These are phyloP conservation scores for Rhea pennata DNA, from an alignment of 2,113 vertebrate species.

Conservation along the genomic window DNA sequence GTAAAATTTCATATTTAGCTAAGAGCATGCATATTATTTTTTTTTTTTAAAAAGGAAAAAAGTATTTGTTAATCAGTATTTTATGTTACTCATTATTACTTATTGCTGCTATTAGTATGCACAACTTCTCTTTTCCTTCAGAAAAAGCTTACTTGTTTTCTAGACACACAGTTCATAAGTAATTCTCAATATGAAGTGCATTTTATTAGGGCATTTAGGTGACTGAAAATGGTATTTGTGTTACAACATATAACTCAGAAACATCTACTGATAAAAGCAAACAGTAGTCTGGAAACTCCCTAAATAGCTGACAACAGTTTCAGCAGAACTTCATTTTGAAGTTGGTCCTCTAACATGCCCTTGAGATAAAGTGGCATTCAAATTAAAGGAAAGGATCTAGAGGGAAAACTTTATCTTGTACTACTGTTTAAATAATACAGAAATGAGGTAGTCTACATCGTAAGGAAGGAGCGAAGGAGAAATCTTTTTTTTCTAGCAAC, in stretches of 20 bases:
- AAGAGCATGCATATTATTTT: neutral
- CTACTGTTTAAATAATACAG: neutral
- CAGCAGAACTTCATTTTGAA: conserved; percentile 53
- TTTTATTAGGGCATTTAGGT: conserved; percentile 15
- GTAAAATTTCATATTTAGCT: neutral
- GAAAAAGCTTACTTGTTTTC: conserved; percentile 37
- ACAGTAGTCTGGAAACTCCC: conserved; percentile 41
- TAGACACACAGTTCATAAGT: neutral
- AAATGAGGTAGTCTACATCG: neutral
- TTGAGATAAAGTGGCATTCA: conserved; percentile 36
- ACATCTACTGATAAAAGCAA: conserved; percentile 60
- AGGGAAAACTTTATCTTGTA: neutral
- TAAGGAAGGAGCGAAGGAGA: neutral
- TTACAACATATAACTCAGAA: conserved; percentile 45
- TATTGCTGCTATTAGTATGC: neutral
- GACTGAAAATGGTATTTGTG: conserved; percentile 34
- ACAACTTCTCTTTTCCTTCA: neutral
- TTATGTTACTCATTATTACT: conserved; percentile 3
- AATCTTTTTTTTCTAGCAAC: neutral
- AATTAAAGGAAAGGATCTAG: conserved; percentile 14
- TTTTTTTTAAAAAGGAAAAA: rapidly evolving
- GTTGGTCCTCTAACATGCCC: neutral
- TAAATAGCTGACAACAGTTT: conserved; percentile 37
- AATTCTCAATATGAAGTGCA: neutral
- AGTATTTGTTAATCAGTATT: neutral